Conservation (phyloP, 2,797 vertebrate species). For the Platalea minor region DNA sequence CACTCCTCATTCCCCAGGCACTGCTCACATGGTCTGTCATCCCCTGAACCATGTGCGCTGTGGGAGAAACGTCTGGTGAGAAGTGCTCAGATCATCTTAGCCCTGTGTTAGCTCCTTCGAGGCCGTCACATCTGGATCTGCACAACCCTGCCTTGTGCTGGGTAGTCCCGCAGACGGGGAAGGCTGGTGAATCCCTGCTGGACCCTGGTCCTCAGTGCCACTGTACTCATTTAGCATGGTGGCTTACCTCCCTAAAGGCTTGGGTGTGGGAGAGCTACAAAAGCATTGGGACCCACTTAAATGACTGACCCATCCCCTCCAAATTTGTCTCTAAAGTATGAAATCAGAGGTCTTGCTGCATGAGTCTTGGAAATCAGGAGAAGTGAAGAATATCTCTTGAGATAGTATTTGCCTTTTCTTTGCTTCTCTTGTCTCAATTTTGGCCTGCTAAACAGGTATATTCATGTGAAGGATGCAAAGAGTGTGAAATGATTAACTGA, state of each 20-base stretch:
- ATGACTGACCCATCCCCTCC: neutral
- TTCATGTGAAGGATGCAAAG: neutral
- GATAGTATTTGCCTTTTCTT: neutral
- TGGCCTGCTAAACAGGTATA: neutral
- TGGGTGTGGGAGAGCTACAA: neutral
- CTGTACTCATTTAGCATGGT: neutral
- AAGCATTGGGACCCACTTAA: neutral
- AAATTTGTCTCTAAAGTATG: neutral
- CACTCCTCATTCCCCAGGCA: neutral
- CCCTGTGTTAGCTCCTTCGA: neutral
- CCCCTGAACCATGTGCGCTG: accelerated
- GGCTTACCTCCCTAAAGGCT: neutral
- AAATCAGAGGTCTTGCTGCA: neutral
- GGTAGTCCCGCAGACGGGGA: neutral
- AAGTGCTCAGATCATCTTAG: neutral
- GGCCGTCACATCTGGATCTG: neutral
- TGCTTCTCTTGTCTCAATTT: neutral
- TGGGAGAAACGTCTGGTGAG: neutral
- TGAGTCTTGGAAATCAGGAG: neutral
- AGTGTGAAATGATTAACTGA: neutral
- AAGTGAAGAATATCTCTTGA: neutral
- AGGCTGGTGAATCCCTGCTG: neutral
- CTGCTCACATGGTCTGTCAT: neutral
- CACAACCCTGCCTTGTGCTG: neutral
- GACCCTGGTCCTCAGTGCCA: neutral